These are phyloP conservation scores for Symphodus melops DNA, from an alignment of 2,113 vertebrate genomes.

Conservation along the genomic window DNA sequence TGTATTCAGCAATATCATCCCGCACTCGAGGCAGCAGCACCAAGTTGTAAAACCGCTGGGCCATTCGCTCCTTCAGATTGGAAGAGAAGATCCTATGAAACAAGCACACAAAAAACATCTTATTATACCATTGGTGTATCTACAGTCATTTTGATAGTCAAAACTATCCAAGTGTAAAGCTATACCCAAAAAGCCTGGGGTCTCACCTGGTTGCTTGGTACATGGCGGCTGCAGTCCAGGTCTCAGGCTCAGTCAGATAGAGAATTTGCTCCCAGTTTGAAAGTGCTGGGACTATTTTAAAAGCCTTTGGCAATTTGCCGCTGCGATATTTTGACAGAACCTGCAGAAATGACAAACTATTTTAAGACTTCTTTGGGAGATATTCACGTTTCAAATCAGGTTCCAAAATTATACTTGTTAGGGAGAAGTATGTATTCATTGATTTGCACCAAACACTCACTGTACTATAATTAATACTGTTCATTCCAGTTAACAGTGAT, in stretches of 20 bases:
- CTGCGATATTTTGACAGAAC: slow-evolving; percentile 95
- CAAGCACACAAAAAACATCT: not conserved
- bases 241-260: slow-evolving; percentile 94
- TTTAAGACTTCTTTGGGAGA: not conserved
- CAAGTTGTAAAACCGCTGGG: slow-evolving; percentile 96
- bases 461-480: no score
- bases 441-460: no score
- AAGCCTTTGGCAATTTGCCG: slow-evolving; percentile 96
- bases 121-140: not conserved
- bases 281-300: slow-evolving; percentile 96
- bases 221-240: slow-evolving; percentile 96
- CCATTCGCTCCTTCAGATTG: slow-evolving; percentile 96
- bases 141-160: not conserved
- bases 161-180: not conserved
- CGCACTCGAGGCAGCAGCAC: slow-evolving; percentile 92
- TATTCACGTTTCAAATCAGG: not conserved
- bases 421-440: no score
- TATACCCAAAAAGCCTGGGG: not conserved
- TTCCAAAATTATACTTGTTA: not conserved
- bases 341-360: slow-evolving; percentile 69
- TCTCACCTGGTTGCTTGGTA: slow-evolving; percentile 95
- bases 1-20: slow-evolving; percentile 95
- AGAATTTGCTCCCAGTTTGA: slow-evolving; percentile 99
- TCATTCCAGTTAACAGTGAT: no score
- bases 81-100: slow-evolving; percentile 93